Conservation (phyloP, 1,140 invertebrate genomes). For the Drosophila novamexicana region DNA sequence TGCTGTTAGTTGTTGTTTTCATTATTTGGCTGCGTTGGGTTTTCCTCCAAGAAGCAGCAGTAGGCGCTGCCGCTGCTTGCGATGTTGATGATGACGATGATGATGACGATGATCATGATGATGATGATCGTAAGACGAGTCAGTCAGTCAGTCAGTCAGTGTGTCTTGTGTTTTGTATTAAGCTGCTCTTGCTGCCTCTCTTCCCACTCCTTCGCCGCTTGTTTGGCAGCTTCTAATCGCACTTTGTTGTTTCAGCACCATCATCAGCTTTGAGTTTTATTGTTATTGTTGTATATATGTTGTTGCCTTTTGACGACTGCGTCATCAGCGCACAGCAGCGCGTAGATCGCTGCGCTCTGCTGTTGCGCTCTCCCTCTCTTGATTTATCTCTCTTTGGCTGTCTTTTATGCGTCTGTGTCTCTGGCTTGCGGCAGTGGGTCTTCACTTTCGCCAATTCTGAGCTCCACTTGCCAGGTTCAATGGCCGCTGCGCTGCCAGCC, state of each 20-base stretch:
- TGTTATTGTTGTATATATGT: conserved; percentile 43
- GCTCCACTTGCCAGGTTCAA: conserved; percentile 79
- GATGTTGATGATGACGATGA: conserved; percentile 48
- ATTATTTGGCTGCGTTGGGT: conserved; percentile 41
- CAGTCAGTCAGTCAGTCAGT: conserved; percentile 55
- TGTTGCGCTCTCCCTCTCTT: conserved; percentile 17
- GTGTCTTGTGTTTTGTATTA: conserved; percentile 12
- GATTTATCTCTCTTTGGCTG: conserved; percentile 4
- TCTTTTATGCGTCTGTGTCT: conserved; percentile 34
- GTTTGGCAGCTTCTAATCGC: conserved; percentile 61
- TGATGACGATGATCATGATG: conserved; percentile 38
- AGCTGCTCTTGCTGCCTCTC: neutral
- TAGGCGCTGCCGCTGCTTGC: conserved; percentile 8
- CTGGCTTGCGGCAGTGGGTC: conserved; percentile 76
- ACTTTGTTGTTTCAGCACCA: conserved; percentile 72
- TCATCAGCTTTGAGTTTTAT: conserved; percentile 63
- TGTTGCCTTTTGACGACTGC: conserved; percentile 66
- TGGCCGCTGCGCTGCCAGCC: conserved; percentile 47
- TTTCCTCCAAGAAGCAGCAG: conserved; percentile 74
- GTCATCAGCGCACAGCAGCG: conserved; percentile 49
- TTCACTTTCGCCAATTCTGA: conserved; percentile 83
- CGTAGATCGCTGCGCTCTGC: conserved; percentile 23
- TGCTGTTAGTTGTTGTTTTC: conserved; percentile 52
- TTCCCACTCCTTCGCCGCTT: neutral
- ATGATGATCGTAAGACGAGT: conserved; percentile 37